Evolutionary conservation across 2,113 vertebrate genomes (phyloP).

Genomic region (Puntigrus tetrazona): DNA sequence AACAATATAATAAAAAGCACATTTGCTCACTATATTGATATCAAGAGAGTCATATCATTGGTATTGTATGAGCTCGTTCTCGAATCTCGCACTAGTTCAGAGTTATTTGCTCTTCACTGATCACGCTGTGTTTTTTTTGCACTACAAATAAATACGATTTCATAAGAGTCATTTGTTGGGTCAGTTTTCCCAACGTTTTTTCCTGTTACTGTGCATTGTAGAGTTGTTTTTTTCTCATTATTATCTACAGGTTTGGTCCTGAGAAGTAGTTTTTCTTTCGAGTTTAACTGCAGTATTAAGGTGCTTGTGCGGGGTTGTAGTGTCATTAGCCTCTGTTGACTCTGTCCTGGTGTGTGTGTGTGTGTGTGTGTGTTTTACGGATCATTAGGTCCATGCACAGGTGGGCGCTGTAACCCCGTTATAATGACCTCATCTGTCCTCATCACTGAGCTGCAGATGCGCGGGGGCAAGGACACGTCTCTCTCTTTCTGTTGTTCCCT

Average conservation of each 20-base stretch:
- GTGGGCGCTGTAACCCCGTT: slow-evolving; percentile 52
- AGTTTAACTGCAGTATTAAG: background rate
- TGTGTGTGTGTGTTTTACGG: slow-evolving; percentile 22
- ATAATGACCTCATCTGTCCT: slow-evolving; percentile 66
- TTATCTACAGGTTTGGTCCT: background rate
- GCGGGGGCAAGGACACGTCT: background rate
- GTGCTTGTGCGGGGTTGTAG: background rate
- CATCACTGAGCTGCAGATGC: slow-evolving; percentile 50
- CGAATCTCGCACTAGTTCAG: background rate
- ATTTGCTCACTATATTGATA: no score
- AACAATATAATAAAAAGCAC: no score
- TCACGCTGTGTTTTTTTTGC: background rate
- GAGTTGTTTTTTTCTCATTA: no score
- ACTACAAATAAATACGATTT: background rate
- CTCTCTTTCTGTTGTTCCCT: background rate
- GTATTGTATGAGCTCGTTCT: background rate
- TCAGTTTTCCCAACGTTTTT: background rate
- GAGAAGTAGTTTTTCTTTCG: background rate
- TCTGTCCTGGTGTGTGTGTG: background rate
- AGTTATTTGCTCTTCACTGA: background rate
- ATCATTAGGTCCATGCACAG: slow-evolving; percentile 54
- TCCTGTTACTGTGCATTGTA: background rate
- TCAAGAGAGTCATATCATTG: no score
- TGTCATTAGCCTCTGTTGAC: slow-evolving; percentile 23
- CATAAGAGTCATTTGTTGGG: background rate